Conservation (phyloP, 92 coral and sea anemone genomes). For the Epizoanthus scotinus region DNA sequence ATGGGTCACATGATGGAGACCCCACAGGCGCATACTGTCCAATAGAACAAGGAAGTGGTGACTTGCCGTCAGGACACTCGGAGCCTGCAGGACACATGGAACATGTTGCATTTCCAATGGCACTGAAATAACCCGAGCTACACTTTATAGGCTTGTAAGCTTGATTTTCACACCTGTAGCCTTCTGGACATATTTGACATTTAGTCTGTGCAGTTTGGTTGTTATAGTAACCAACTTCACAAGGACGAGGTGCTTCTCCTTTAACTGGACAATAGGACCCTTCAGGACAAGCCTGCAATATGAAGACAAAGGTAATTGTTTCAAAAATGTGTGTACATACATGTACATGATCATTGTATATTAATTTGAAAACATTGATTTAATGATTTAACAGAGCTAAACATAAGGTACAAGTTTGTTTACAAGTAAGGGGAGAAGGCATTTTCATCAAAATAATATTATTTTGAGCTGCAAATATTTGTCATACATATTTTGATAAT, state of each 20-base stretch:
- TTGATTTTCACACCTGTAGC: conserved; percentile 77
- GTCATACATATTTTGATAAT: too few species aligned
- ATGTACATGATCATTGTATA: background rate
- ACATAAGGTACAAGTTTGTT: too few species aligned
- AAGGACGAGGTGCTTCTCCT: conserved; percentile 82
- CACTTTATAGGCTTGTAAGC: conserved; percentile 83
- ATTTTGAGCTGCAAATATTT: too few species aligned
- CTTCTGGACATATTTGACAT: conserved; percentile 88
- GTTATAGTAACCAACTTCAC: conserved; percentile 88
- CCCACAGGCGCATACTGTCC: conserved; percentile 67
- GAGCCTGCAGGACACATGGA: conserved; percentile 85
- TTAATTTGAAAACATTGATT: too few species aligned
- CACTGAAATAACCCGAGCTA: conserved; percentile 72
- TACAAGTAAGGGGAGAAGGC: too few species aligned
- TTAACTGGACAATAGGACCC: conserved; percentile 78
- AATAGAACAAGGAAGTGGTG: conserved; percentile 68
- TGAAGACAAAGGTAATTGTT: background rate
- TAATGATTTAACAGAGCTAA: too few species aligned
- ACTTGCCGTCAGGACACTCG: conserved; percentile 76
- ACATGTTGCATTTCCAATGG: conserved; percentile 83
- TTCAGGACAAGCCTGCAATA: conserved; percentile 81
- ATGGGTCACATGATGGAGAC: conserved; percentile 63
- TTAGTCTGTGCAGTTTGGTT: conserved; percentile 79
- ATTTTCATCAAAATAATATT: too few species aligned
- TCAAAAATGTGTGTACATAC: background rate